Evolutionary conservation across 2,113 vertebrate species (phyloP).

Genomic region (Urocolius indicus): DNA sequence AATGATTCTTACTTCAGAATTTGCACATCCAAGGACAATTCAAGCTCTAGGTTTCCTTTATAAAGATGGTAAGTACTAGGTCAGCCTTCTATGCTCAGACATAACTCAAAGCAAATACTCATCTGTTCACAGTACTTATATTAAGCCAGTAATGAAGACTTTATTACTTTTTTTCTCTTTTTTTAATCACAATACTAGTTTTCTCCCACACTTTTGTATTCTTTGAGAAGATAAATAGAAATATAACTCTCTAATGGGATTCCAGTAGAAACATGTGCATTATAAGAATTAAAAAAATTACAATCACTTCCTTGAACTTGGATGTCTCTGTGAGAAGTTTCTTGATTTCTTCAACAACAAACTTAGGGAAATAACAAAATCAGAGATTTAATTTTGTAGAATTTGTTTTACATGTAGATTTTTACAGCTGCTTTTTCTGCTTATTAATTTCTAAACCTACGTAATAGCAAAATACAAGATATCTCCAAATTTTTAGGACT

Average conservation of each 20-base stretch:
- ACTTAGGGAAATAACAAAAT: not conserved
- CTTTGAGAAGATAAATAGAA: not conserved
- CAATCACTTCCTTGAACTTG: not conserved
- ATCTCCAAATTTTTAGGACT: not conserved
- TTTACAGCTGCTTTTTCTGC: not conserved
- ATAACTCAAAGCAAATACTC: not conserved
- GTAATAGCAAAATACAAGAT: not conserved
- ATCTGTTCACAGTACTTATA: not conserved
- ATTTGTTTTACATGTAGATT: not conserved
- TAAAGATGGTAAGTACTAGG: not conserved
- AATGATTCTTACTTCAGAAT: not conserved
- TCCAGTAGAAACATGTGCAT: fast-evolving
- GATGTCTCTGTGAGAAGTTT: not conserved
- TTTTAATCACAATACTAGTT: not conserved
- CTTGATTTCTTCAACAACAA: not conserved
- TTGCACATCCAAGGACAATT: not conserved
- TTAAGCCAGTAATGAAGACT: not conserved
- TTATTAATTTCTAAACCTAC: not conserved
- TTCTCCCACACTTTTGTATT: not conserved
- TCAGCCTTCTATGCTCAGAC: not conserved
- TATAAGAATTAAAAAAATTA: not conserved
- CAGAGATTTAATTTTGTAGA: not conserved
- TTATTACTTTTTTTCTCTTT: not conserved
- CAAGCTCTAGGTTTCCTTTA: not conserved
- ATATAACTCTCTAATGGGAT: not conserved